Base-by-base conservation (phyloP, 2,113 vertebrate genomes). In the Numenius arquata region DNA sequence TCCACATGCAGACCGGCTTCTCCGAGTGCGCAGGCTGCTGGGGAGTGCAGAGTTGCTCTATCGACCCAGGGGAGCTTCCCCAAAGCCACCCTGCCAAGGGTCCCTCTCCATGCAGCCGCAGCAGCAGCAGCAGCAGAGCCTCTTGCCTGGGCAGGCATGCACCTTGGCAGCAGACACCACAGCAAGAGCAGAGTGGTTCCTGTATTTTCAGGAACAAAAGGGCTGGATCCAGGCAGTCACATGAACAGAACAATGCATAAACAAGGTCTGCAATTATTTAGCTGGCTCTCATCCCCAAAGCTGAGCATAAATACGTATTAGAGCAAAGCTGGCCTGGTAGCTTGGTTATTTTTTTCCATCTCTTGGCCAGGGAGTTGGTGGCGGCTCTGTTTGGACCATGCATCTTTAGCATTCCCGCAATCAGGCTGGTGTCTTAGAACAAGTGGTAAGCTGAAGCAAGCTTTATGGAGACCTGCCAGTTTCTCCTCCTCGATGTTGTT, bases 161-260 rank as follows among this genome's bases (percentile, higher is more conserved):
- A 43, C 22, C 22, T 41, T 0, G 1, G 41, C 4, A 2, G 27
- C 63, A 41, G 29, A 27, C 26, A 15, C 21, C 0, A 0, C 59
- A n/a, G 59, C 5, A 40, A 52, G 45, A 89, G 22, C 5, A 3
- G 30, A 43, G 81, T 3, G 0, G 14, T 58, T 71, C n/a, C 23
- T 73, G 52, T 58, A 86, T 66, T 85, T 88, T 58, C 40, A 58
- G 66, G 38, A 77, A 30, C 22, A 82, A 80, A 89, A 86, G 40
- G 26, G 13, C 71, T 79, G 25, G 38, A 78, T 72, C 59, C 47
- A 22, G 38, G 53, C 43, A 63, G 82, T 79, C 45, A 68, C 50
- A 25, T 30, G n/a, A 77, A 84, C 8, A 76, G 29, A 67, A 78
- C 48, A 67, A 70, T 8, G 38, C 1, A 11, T 74, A 82, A 89